A percentile compares a stretch with the other conserved stretches of the same genome.
Evolutionary conservation across 2,888 invertebrate species (phyloP).

Genomic region (Drosophila paracracens): DNA sequence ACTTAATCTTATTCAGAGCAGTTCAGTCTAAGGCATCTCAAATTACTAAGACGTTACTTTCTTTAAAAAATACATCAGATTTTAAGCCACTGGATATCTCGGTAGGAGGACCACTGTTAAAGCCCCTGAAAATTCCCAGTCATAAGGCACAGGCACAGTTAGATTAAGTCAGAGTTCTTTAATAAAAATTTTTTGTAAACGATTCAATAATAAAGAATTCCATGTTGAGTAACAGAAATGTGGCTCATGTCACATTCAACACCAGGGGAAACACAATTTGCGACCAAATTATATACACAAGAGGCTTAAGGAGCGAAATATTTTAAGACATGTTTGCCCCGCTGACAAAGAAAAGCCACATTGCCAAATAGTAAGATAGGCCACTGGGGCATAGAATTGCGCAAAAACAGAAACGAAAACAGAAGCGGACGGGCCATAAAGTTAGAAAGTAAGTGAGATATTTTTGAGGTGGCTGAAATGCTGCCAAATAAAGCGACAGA

Average conservation of each 20-base stretch:
- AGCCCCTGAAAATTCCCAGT: slow-evolving; percentile 44
- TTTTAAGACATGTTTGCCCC: slow-evolving; percentile 46
- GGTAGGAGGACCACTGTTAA: slow-evolving; percentile 38
- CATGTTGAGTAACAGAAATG: slow-evolving; percentile 13
- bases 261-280: slow-evolving; percentile 48
- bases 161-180: slow-evolving; percentile 46
- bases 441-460: slow-evolving; percentile 59
- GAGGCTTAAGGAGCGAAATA: slow-evolving; percentile 36
- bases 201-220: slow-evolving; percentile 55
- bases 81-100: slow-evolving; percentile 1
- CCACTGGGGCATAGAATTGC: slow-evolving; percentile 39
- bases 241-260: slow-evolving; percentile 8
- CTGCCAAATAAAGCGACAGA: slow-evolving; percentile 57
- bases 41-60: not conserved
- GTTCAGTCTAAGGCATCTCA: not conserved
- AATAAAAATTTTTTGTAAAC: slow-evolving; percentile 58
- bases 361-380: slow-evolving; percentile 56
- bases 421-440: slow-evolving; percentile 39
- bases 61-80: not conserved
- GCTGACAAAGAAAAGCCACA: slow-evolving; percentile 35
- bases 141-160: slow-evolving; percentile 31
- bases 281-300: slow-evolving; percentile 52
- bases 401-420: not conserved
- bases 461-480: slow-evolving; percentile 46
- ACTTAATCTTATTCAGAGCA: too few relatives aligned